Conservation (phyloP, 2,888 invertebrate species). For the Tridacna crocea region DNA sequence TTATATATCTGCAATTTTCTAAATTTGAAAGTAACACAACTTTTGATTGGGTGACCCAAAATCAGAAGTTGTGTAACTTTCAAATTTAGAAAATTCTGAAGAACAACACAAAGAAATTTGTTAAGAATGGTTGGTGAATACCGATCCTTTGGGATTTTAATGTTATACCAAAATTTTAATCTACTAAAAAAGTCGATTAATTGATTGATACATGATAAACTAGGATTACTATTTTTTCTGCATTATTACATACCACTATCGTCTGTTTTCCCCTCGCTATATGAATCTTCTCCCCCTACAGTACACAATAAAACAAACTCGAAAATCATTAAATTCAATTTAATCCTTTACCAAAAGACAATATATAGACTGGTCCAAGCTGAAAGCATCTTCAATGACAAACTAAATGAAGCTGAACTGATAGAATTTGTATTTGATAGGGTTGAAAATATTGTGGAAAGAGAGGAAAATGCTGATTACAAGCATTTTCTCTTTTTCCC, state of each 20-base stretch:
- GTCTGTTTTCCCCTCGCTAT: slow-evolving; percentile 31
- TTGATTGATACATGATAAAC: too few species aligned
- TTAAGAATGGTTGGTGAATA: too few species aligned
- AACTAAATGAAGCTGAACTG: background rate
- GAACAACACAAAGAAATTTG: too few species aligned
- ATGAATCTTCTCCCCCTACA: slow-evolving; percentile 86
- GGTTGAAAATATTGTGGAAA: background rate
- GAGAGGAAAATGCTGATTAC: background rate
- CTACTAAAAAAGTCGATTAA: too few species aligned
- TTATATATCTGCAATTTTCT: too few species aligned
- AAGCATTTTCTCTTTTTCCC: background rate
- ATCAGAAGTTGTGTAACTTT: too few species aligned
- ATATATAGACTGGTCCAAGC: background rate
- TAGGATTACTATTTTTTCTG: too few species aligned
- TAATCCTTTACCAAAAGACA: slow-evolving; percentile 8
- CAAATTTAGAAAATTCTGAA: too few species aligned
- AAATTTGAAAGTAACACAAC: too few species aligned
- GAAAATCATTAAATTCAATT: background rate
- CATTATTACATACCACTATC: slow-evolving; percentile 45
- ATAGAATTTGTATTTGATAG: background rate
- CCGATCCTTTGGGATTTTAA: too few species aligned
- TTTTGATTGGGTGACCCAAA: too few species aligned
- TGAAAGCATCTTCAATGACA: background rate
- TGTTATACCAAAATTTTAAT: too few species aligned
- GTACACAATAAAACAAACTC: slow-evolving; percentile 20